Base-by-base conservation (phyloP, 2,113 vertebrate genomes). In the Danionella cerebrum region DNA sequence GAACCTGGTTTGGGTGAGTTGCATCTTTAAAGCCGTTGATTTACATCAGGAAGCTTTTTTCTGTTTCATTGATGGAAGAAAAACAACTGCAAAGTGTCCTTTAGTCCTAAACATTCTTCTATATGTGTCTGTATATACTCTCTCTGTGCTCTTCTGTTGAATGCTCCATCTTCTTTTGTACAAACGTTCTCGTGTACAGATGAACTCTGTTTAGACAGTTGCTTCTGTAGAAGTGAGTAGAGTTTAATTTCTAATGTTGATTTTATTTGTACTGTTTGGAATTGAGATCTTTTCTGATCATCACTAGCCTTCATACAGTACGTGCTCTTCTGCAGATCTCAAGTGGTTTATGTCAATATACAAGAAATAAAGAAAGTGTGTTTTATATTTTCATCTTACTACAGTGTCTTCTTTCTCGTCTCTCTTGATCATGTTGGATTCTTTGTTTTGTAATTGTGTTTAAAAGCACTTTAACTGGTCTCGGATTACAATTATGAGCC, bases 131-230 rank as follows among this genome's bases (percentile, higher is more conserved):
- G 86, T 87, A 91, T 95, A 90, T 94, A 94, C 90, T 90, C 94
- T 93, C 89, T 89, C 82, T 90, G 93, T 92, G 88, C 90, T 90
- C 89, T 94, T 91, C 93, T 93, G 92, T 92, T 93, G 91, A 94
- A 95, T 90, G 91, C 88, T 98, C 94, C 93, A 93, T 90, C 92
- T 90, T 94, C 94, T 95, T 98, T 98, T 98, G 93, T 96, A 98
- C 90, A 95, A 94, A 89, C 89, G 68, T 85, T 91, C 87, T 88
- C 85, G 85, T 96, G 92, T 97, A 97, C 93, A 96, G 91, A 92
- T 90, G 90, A 79, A 84, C 78, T 85, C 57, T 42, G 78, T 80
- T 84, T 78, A 83, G 81, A 80, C 75, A 73, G 73, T 79, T 79
- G 67, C 72, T 68, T 81, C 73, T 84, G 78, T 77, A 78, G 71